Evolutionary conservation across 2,113 vertebrate genomes (phyloP).

Genomic region (Plotosus lineatus): DNA sequence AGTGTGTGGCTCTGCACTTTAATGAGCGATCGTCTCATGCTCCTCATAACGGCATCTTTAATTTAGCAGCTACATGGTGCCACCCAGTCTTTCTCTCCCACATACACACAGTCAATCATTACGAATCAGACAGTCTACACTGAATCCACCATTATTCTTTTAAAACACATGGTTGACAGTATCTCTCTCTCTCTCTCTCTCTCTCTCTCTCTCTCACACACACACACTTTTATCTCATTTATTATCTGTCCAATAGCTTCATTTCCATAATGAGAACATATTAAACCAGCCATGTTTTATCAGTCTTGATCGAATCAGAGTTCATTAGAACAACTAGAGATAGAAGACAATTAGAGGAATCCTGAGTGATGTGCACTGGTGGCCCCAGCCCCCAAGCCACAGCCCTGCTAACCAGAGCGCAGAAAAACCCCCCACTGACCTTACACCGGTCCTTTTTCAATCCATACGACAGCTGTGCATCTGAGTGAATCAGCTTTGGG

Average conservation of each 20-base stretch:
- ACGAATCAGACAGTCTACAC: not conserved
- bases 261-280: constrained; percentile 1
- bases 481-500: not conserved
- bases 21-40: constrained; percentile 10
- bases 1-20: constrained; percentile 13
- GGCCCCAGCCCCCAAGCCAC: constrained; percentile 26
- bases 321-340: not conserved
- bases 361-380: not conserved
- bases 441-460: constrained; percentile 23
- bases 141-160: not conserved
- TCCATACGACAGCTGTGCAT: constrained; percentile 11
- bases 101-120: constrained; percentile 29
- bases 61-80: constrained; percentile 17
- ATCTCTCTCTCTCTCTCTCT: constrained; percentile 2
- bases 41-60: constrained; percentile 22
- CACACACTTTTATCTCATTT: constrained; percentile 19
- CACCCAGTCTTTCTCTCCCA: not conserved
- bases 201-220: not conserved
- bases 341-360: constrained; percentile 3
- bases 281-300: not conserved
- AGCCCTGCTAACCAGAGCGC: constrained; percentile 16
- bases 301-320: constrained; percentile 1
- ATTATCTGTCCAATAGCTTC: constrained; percentile 7
- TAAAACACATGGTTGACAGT: not conserved
- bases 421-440: constrained; percentile 52